Evolutionary conservation across 2,113 vertebrate genomes (phyloP), one percentile per base, ranked within the genome.

Genomic region (Hemichromis elongatus): DNA sequence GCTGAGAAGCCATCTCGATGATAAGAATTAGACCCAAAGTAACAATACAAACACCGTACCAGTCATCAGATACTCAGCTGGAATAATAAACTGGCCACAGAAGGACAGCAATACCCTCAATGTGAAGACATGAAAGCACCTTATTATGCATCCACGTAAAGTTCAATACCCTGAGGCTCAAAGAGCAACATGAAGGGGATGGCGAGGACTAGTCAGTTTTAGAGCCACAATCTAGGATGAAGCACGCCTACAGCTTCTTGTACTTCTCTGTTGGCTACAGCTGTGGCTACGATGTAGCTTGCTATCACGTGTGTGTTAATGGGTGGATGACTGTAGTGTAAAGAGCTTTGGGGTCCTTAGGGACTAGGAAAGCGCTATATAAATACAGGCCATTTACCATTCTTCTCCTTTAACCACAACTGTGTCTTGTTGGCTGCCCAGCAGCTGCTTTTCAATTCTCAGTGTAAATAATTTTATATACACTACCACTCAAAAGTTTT

Each of bases 261-360:
- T 1, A 0, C 54, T 28, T 56, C 33, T 33, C 24, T 56, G 24
- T 28, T n/a, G n/a, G n/a, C n/a, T n/a, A n/a, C n/a, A n/a, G n/a
- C n/a, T n/a, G n/a, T n/a, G n/a, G n/a, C n/a, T n/a, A n/a, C n/a
- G n/a, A n/a, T n/a, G n/a, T n/a, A n/a, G n/a, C n/a, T n/a, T n/a
- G n/a, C n/a, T n/a, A n/a, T n/a, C n/a, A n/a, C n/a, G n/a, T n/a
- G n/a, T n/a, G n/a, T n/a, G n/a, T n/a, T n/a, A n/a, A n/a, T n/a
- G n/a, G n/a, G n/a, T n/a, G n/a, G n/a, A n/a, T n/a, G n/a, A n/a
- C n/a, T n/a, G n/a, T n/a, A n/a, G n/a, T n/a, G n/a, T n/a, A n/a
- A n/a, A n/a, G n/a, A n/a, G n/a, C n/a, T n/a, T n/a, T n/a, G n/a
- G n/a, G n/a, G n/a, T n/a, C n/a, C n/a, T n/a, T n/a, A n/a, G n/a